These are phyloP conservation scores for Calypte anna DNA, from an alignment of 2,113 vertebrate genomes.

Conservation along the genomic window DNA sequence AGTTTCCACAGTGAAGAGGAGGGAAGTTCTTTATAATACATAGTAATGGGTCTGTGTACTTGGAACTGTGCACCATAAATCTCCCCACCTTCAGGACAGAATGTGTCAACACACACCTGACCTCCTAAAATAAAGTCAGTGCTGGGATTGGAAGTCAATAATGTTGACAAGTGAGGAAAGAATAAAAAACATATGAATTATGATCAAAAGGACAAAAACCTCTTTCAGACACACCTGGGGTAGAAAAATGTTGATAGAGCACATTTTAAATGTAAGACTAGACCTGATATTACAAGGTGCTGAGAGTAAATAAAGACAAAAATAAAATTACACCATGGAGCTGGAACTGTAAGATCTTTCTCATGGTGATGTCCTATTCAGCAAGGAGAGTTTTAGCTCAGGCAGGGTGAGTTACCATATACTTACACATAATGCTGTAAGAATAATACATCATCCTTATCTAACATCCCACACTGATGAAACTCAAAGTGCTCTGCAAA, in stretches of 20 bases:
- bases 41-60: conserved; percentile 28
- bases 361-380: background rate
- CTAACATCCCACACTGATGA: background rate
- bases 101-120: conserved; percentile 32
- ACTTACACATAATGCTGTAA: background rate
- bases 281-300: background rate
- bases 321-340: background rate
- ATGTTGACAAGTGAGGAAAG: background rate
- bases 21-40: conserved; percentile 7
- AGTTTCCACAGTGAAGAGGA: conserved; percentile 34
- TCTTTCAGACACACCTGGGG: background rate
- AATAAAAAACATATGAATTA: background rate
- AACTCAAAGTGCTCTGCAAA: background rate
- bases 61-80: conserved; percentile 29
- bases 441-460: background rate
- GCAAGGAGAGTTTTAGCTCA: background rate
- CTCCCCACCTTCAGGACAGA: conserved; percentile 64
- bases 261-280: background rate
- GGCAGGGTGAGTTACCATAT: background rate
- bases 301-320: conserved; percentile 4
- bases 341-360: background rate
- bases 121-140: background rate
- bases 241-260: background rate
- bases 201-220: conserved; percentile 2
- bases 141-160: background rate